Evolutionary conservation across 1,140 invertebrate species (phyloP).

Genomic region (Doryteuthis pealeii): DNA sequence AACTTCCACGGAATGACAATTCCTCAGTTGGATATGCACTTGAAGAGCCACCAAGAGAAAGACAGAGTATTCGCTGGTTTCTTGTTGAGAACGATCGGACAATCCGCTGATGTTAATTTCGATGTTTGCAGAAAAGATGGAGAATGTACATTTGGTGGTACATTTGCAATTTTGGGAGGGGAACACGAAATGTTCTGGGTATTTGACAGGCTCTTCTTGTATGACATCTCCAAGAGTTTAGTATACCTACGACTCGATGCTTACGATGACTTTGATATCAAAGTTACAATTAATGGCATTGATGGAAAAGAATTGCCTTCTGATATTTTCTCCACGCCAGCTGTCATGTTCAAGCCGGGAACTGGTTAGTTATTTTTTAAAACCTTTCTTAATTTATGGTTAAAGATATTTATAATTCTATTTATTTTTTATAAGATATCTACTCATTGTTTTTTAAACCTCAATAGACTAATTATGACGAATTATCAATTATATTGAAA

Average conservation of each 20-base stretch:
- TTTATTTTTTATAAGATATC: no score
- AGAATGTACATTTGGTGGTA: conserved; percentile 27
- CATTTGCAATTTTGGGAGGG: conserved; percentile 29
- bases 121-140: conserved; percentile 21
- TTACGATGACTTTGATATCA: conserved; percentile 20
- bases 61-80: conserved; percentile 28
- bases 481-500: no score
- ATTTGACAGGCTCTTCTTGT: conserved; percentile 30
- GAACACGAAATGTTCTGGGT: conserved; percentile 30
- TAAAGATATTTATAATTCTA: no score
- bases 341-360: conserved; percentile 15
- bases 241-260: conserved; percentile 17
- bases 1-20: conserved; percentile 31
- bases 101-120: conserved; percentile 26
- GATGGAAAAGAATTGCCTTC: conserved; percentile 25
- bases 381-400: no score
- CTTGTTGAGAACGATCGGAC: conserved; percentile 13
- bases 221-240: conserved; percentile 29
- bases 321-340: conserved; percentile 18
- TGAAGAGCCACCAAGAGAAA: conserved; percentile 18
- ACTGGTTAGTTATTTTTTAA: not conserved
- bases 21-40: conserved; percentile 21
- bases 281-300: conserved; percentile 17
- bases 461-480: no score
- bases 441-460: no score